A percentile compares a stretch with the other conserved stretches of the same genome.
Conservation (phyloP, 1,140 invertebrate species). For the Caenorhabditis inopinata region DNA sequence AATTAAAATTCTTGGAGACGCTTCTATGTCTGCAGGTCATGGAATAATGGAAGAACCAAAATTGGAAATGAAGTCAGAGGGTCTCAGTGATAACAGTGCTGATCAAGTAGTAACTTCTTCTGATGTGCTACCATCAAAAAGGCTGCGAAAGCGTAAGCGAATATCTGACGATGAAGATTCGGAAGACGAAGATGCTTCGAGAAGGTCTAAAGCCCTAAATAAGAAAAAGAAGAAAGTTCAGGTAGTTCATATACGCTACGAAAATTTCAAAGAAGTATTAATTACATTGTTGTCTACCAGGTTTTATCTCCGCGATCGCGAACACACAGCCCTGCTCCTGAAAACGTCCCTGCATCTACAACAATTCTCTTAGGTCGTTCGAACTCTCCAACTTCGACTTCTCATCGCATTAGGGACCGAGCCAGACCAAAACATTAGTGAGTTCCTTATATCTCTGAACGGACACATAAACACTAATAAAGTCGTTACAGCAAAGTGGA, state of each 20-base stretch:
- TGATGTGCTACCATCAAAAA: not conserved
- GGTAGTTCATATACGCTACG: not conserved
- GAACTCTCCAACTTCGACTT: not conserved
- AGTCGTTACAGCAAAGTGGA: constrained; percentile 50
- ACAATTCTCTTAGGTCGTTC: not conserved
- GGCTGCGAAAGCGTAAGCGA: not conserved
- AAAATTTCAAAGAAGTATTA: not conserved
- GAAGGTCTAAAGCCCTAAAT: not conserved
- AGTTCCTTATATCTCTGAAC: not conserved
- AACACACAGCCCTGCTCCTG: not conserved
- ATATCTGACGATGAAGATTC: constrained; percentile 20
- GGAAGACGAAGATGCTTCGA: not conserved
- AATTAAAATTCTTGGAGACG: not conserved
- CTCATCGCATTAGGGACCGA: not conserved
- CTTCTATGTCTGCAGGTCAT: not conserved
- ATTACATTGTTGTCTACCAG: not conserved
- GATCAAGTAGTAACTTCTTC: not conserved
- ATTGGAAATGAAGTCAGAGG: not conserved
- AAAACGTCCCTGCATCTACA: not conserved
- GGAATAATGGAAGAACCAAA: not conserved
- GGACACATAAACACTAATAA: constrained; percentile 4
- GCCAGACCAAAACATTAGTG: constrained; percentile 27
- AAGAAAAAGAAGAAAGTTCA: constrained; percentile 38
- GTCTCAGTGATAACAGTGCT: constrained; percentile 10
- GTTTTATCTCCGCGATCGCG: not conserved